Evolutionary conservation across 2,797 vertebrate genomes (phyloP).

Genomic region (Scomberomorus guttatus): DNA sequence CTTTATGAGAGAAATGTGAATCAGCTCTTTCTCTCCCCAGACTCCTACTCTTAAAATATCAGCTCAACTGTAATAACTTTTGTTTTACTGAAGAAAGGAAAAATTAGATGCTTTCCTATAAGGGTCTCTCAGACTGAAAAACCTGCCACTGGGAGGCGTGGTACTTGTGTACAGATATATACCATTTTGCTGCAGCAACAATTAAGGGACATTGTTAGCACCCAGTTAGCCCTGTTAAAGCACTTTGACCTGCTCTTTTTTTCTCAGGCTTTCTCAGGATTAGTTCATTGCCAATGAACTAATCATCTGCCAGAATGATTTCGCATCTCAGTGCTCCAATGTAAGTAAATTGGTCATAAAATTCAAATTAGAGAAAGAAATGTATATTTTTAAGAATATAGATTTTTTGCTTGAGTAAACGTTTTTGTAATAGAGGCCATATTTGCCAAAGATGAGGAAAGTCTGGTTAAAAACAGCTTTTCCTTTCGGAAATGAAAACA

Average conservation of each 20-base stretch:
- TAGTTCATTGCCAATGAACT: slow-evolving; percentile 15
- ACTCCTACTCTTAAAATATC: background rate
- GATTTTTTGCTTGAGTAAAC: slow-evolving; percentile 44
- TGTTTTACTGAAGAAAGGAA: slow-evolving; percentile 18
- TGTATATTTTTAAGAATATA: slow-evolving; percentile 14
- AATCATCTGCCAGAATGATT: slow-evolving; percentile 23
- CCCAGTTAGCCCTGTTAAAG: slow-evolving; percentile 78
- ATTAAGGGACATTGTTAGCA: slow-evolving; percentile 79
- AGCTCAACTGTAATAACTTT: slow-evolving; percentile 13
- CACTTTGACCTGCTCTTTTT: slow-evolving; percentile 59
- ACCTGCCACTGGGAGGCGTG: slow-evolving; percentile 26
- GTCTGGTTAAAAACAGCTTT: slow-evolving; percentile 69
- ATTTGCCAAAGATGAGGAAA: slow-evolving; percentile 62
- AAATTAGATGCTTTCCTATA: background rate
- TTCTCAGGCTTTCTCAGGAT: slow-evolving; percentile 27
- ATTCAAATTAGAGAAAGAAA: slow-evolving; percentile 10
- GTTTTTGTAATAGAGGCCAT: slow-evolving; percentile 49
- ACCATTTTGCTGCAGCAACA: slow-evolving; percentile 69
- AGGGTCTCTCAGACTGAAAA: slow-evolving; percentile 11
- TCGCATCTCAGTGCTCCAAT: background rate
- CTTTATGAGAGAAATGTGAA: slow-evolving; percentile 2
- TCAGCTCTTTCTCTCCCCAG: background rate
- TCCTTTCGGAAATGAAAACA: slow-evolving; percentile 76
- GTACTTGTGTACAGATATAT: slow-evolving; percentile 56
- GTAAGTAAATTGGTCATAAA: slow-evolving; percentile 4